Base-by-base conservation (phyloP, 2,888 invertebrate species). In the Melanotus villosus region DNA sequence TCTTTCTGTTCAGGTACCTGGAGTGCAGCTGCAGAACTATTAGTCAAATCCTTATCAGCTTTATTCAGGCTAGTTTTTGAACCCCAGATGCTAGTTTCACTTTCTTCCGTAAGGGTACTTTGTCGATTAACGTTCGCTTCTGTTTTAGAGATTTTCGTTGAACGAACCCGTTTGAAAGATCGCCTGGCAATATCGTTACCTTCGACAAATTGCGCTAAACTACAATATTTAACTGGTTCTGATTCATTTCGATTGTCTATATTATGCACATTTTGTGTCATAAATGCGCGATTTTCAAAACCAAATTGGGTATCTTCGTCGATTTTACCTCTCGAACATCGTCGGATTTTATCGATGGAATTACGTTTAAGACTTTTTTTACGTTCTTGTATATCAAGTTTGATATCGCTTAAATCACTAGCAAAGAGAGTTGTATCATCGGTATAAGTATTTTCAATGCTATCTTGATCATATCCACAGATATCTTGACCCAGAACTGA, bases 141-240 rank as follows among this genome's bases (percentile, higher is more conserved):
- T 57, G 88, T 88, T 78, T 85, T 85, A 14, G 81, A 80, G 14
- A 79, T 70, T 75, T 83, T 84, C 7, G 79, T 73, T 4, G 80
- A 70, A 26, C 81, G 75, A 1, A 75, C 70, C 41, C 86, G 87
- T 78, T 90, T 92, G 80, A 94, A 93, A 1, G 94, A 94, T 80
- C 90, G 89, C 50, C 93, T 88, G 0, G 92, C 93, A 70, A 95
- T 94, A 81, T 95, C 94, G 82, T 90, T 94, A 16, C 93, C 94
- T 84, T 94, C 94, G 68, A 92, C 92, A 79, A 94, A 94, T 75
- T 93, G 91, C 0, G 94, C 94, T 77, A 95, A 85, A 79, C 93
- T 93, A 82, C 93, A 93, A 79, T 91, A 92, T 73, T 90, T 91
- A 47, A 89, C 88, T 62, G 90, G 89, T 71, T 88, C 87, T 6